Conservation (phyloP, 2,113 vertebrate species). For the Pogonocichla stellata region DNA sequence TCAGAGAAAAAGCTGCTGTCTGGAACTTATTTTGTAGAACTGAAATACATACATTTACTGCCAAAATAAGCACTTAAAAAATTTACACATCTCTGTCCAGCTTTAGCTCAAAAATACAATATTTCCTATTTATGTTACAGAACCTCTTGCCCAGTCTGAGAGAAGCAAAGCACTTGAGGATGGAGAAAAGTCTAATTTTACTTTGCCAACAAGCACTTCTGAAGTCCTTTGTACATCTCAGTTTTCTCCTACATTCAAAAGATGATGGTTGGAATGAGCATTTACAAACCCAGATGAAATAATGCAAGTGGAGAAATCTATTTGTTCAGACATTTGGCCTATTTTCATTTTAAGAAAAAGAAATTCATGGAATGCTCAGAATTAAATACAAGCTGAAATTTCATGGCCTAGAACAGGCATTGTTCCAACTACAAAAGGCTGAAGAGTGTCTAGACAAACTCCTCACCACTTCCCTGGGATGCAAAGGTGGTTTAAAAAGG, state of each 20-base stretch:
- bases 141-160: not conserved
- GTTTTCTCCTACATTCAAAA: not conserved
- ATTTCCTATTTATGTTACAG: constrained; percentile 51
- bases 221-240: not conserved
- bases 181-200: constrained; percentile 24
- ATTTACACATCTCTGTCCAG: constrained; percentile 65
- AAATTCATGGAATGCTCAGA: not conserved
- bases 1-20: constrained; percentile 20
- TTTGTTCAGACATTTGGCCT: not conserved
- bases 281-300: not conserved
- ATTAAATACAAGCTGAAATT: not conserved
- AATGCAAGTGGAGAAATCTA: not conserved
- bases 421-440: not conserved
- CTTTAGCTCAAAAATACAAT: constrained; percentile 60
- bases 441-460: not conserved
- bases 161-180: not conserved
- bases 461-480: accelerated
- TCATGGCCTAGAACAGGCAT: not conserved
- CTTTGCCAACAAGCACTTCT: not conserved
- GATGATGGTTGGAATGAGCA: not conserved
- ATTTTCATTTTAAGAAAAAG: not conserved
- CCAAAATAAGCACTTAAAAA: constrained; percentile 54
- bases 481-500: not conserved
- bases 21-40: constrained; percentile 5
- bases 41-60: constrained; percentile 56